Conservation (phyloP, 2,888 invertebrate genomes). For the Caenorhabditis virilis region DNA sequence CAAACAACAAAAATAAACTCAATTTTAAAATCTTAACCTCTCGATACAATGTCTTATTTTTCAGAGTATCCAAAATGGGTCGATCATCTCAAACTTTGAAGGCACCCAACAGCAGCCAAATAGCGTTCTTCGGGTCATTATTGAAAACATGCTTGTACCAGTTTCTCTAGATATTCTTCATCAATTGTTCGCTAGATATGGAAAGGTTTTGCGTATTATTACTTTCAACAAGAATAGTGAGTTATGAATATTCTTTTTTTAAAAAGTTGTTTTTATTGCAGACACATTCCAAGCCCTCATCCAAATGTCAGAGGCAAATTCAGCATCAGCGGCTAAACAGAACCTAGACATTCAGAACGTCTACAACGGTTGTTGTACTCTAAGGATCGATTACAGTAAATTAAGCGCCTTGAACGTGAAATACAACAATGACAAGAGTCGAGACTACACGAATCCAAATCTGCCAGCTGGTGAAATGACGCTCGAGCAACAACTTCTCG, state of each 20-base stretch:
- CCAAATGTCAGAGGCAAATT: slow-evolving; percentile 94
- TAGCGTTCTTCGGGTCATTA: slow-evolving; percentile 91
- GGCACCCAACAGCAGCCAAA: slow-evolving; percentile 73
- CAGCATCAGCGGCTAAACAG: slow-evolving; percentile 96
- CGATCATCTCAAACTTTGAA: slow-evolving; percentile 77
- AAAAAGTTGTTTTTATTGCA: slow-evolving; percentile 69
- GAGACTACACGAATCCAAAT: slow-evolving; percentile 97
- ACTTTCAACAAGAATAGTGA: slow-evolving; percentile 99
- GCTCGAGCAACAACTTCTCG: slow-evolving; percentile 64
- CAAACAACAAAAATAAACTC: no score
- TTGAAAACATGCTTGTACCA: slow-evolving; percentile 97
- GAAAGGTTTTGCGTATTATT: slow-evolving; percentile 98
- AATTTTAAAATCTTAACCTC: no score
- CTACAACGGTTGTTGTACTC: slow-evolving; percentile 87
- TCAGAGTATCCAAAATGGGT: slow-evolving; percentile 35
- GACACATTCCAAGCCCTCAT: slow-evolving; percentile 97
- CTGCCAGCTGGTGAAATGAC: slow-evolving; percentile 86
- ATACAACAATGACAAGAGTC: slow-evolving; percentile 99
- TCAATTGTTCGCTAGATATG: slow-evolving; percentile 94
- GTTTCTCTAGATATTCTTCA: slow-evolving; percentile 93
- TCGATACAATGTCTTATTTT: slow-evolving; percentile 4
- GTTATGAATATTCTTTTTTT: slow-evolving; percentile 67
- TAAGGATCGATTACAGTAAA: slow-evolving; percentile 84
- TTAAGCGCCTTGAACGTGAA: slow-evolving; percentile 96
- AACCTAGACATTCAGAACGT: slow-evolving; percentile 97